Percentiles rank a stretch among this genome's conserved stretches.
Conservation (phyloP, 1,140 invertebrate genomes). For the Drosophila melanogaster region DNA sequence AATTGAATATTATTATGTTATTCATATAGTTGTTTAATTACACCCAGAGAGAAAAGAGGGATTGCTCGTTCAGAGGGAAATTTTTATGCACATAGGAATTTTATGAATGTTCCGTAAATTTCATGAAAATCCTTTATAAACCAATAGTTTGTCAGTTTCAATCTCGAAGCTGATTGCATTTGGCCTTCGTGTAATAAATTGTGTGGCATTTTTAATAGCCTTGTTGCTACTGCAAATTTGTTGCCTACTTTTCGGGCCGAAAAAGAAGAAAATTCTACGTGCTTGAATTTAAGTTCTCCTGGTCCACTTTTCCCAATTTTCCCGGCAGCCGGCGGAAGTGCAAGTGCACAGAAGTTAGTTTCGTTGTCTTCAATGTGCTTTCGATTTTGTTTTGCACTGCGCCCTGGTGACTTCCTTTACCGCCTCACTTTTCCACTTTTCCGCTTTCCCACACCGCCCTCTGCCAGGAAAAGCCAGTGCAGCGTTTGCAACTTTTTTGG, state of each 20-base stretch:
- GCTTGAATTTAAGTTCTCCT: constrained; percentile 72
- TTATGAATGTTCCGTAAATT: too few species aligned
- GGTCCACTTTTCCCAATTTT: constrained; percentile 12
- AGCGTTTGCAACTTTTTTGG: constrained; percentile 58
- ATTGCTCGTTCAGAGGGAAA: neutral
- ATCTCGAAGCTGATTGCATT: constrained; percentile 54
- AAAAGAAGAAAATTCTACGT: constrained; percentile 57
- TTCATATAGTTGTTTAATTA: constrained; percentile 6
- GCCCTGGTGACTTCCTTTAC: constrained; percentile 43
- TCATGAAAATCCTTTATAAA: too few species aligned
- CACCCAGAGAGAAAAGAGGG: neutral
- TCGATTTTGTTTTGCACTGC: constrained; percentile 72
- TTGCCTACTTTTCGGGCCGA: constrained; percentile 51
- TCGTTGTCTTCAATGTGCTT: constrained; percentile 79
- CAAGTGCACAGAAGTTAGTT: constrained; percentile 56
- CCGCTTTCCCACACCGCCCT: constrained; percentile 3
- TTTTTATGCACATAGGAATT: neutral
- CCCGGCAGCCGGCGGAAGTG: constrained; percentile 44
- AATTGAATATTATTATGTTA: constrained; percentile 13
- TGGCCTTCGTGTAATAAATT: constrained; percentile 66
- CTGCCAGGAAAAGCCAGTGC: constrained; percentile 11
- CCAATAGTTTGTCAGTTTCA: constrained; percentile 8
- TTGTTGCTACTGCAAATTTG: constrained; percentile 37
- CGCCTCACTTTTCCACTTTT: neutral
- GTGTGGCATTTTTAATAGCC: constrained; percentile 76